Base-by-base conservation (phyloP, 2,113 vertebrate genomes). In the Gymnocephalus cernua region DNA sequence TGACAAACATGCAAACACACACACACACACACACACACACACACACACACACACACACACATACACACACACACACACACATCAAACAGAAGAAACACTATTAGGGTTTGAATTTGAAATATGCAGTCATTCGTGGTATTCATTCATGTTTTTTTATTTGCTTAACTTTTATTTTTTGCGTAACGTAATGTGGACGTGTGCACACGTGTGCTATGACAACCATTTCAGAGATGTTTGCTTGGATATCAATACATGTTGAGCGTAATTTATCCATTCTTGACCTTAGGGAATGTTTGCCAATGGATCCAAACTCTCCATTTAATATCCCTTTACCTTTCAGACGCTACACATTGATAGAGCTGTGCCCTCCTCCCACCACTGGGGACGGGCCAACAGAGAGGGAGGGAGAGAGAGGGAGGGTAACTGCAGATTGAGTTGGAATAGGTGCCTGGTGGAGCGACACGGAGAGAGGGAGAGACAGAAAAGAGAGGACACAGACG, bases 321-420 rank as follows among this genome's bases (percentile, higher is more conserved):
- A 6, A 16, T 4, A 56, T 35, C 29, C 7, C 7, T 51, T 57
- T 44, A 53, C 35, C 35, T 38, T 0, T 29, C 16, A 19, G 13
- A 27, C 53, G 10, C 21, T 2, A 13, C 21, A 7, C 45, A 23
- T 1, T 35, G 38, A 6, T 32, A 8, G 58, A 21, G 29, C 27
- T 71, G 73, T 70, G 73, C 76, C 80, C 80, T 86, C 85, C 77
- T 83, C 79, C 70, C 56, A 25, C 65, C 61, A 4, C 65, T 27
- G 68, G 80, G 79, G 78, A 58, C 38, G 76, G 74, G 53, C 76
- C 68, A 66, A 15, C 41, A 71, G 21, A 21, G 61, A 58, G 47
- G 25, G 18, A 25, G 38, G 15, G 35, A 6, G 45, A 13, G 23
- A 12, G 16, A 2, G 44, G 19, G n/a, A 6, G 41, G 50, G 27